Evolutionary conservation across 2,888 invertebrate species (phyloP), one percentile per base, ranked within the genome.

Genomic region (Caenorhabditis sulstoni): DNA sequence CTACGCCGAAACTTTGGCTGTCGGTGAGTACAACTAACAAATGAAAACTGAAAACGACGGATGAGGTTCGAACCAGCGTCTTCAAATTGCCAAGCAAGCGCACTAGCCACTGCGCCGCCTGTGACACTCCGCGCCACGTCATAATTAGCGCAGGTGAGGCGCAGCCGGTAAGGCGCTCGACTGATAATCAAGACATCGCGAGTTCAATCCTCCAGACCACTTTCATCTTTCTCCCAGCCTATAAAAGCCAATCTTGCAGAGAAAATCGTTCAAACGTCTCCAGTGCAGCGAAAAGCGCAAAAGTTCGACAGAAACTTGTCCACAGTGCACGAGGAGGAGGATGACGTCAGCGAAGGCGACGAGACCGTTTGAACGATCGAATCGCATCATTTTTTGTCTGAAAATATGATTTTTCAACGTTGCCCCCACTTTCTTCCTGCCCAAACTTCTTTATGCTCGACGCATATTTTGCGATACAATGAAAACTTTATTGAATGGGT

Each of bases 221-320:
- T 53, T 53, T 44, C 8, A 1, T 22, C 12, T n/a, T n/a, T 11
- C 11, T 12, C 12, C 9, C 20, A 47, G 3, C 8, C 4, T 47
- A 14, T 8, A 41, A 23, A 8, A 8, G 3, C 18, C 3, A 3
- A 8, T n/a, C 35, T 68, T 55, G n/a, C 47, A 71, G 71, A 71
- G 22, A 71, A 71, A 57, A 62, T 55, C 35, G 62, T 71, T 1
- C 62, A 55, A 55, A 47, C 55, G 9, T 55, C 62, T 37, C 47
- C 71, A 37, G 49, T 29, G 20, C 62, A 55, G 49, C 55, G 57
- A 18, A 62, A 64, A 41, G 53, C 62, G 20, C 62, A 50, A 39
- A 71, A 64, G 35, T 71, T 76, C 47, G 76, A 76, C 14, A 55
- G 68, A 52, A 68, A 64, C 41, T 49, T 76, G 47, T 76, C 76